Conservation (phyloP, 2,888 invertebrate species). For the Ormyrus nitidulus region DNA sequence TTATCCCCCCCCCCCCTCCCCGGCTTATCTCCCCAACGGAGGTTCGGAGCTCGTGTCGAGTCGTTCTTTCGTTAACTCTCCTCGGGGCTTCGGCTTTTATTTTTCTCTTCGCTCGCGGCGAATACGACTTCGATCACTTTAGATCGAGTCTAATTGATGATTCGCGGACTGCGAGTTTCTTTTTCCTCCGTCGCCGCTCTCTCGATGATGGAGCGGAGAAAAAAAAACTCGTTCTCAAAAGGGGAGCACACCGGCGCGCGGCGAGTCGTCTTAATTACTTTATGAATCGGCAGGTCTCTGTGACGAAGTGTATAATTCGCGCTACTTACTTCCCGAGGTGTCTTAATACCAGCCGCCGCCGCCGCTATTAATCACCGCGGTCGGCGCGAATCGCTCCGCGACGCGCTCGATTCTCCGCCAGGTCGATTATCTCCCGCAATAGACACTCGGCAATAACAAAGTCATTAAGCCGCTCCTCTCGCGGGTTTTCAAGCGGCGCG, state of each 20-base stretch:
- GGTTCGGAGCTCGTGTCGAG: too few species aligned
- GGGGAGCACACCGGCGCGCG: not conserved
- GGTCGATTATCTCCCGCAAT: not conserved
- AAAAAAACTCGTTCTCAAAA: conserved; percentile 32
- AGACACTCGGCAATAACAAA: too few species aligned
- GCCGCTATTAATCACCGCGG: conserved; percentile 17
- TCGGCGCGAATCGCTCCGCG: not conserved
- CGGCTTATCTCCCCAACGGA: too few species aligned
- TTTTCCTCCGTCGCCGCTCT: not conserved
- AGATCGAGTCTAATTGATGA: conserved; percentile 44
- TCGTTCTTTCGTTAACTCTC: too few species aligned
- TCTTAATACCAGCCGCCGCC: conserved; percentile 11
- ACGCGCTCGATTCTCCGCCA: not conserved
- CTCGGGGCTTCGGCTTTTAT: too few species aligned
- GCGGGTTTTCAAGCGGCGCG: not conserved
- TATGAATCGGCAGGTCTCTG: conserved; percentile 32
- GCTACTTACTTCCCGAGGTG: not conserved
- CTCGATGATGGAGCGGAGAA: not conserved
- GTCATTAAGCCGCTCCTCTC: too few species aligned
- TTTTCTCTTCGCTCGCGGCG: too few species aligned
- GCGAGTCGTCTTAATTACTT: conserved; percentile 14
- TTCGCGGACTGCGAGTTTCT: not conserved
- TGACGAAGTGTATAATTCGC: conserved; percentile 16
- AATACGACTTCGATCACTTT: not conserved
- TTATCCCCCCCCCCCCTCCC: too few species aligned